Conservation (phyloP, 2,113 vertebrate species). For the Oryzias javanicus region DNA sequence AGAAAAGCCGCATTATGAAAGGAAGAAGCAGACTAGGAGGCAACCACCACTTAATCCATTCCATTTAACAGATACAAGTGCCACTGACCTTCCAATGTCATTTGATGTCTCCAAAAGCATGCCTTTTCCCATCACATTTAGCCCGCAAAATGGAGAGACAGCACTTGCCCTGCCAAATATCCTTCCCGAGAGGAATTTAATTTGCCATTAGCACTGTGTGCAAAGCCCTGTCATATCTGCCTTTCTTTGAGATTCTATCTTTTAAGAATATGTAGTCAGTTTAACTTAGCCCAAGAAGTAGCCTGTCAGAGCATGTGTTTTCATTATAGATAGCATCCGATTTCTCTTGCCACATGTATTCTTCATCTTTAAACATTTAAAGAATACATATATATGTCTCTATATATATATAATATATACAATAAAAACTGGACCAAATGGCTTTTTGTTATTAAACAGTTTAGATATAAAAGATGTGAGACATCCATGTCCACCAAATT, state of each 20-base stretch:
- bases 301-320: constrained; percentile 89
- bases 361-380: constrained; percentile 91
- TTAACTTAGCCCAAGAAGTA: constrained; percentile 76
- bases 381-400: constrained; percentile 77
- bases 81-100: constrained; percentile 77
- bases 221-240: constrained; percentile 69
- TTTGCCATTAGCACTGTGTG: constrained; percentile 80
- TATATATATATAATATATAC: too few relatives aligned
- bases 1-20: constrained; percentile 75
- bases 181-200: constrained; percentile 69
- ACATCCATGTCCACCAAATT: too few relatives aligned
- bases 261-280: constrained; percentile 76
- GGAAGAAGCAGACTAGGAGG: constrained; percentile 62
- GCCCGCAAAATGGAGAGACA: constrained; percentile 60
- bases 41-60: constrained; percentile 79
- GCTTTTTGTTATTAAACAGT: too few relatives aligned
- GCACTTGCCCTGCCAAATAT: constrained; percentile 74
- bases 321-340: constrained; percentile 94
- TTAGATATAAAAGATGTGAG: too few relatives aligned
- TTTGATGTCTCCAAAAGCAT: constrained; percentile 72
- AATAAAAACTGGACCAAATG: too few relatives aligned
- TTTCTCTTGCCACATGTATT: constrained; percentile 89
- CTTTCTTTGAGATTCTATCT: constrained; percentile 78
- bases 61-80: constrained; percentile 78
- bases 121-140: constrained; percentile 69